Base-by-base conservation (phyloP, 1,140 invertebrate species). In the Anadara kagoshimensis region DNA sequence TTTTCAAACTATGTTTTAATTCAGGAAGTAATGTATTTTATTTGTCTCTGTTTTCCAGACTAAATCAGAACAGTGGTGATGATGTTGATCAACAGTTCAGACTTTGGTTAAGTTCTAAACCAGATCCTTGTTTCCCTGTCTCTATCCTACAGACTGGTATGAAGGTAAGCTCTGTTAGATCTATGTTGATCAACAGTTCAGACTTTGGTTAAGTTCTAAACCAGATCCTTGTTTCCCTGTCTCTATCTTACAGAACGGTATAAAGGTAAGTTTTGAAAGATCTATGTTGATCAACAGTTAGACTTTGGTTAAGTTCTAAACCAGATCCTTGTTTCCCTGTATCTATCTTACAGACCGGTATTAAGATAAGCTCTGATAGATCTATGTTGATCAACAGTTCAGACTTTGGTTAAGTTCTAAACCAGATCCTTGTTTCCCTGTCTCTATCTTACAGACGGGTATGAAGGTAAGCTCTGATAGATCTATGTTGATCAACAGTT, bases 401-500 rank as follows among this genome's bases (percentile, higher is more conserved):
- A 73, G 88, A 49, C 79, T 89, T 49, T 89, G 85, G 84, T 76
- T 89, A 26, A 88, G 87, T 72, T 88, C 86, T 22, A 87, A 88
- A 61, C 88, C 88, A 18, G 87, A 89, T 76, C 73, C 82, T 10
- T 78, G 69, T 56, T 89, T 89, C 66, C 87, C 87, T 22, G 77
- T 88, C 22, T 84, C 81, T 49, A 87, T 89, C 26, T 73, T 89
- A 54, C 87, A 89, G 69, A 82, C 78, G 26, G 87, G 87, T n/a
- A 79, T 88, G 68, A 89, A 89, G 80, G 87, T 89, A 68, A 36
- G 78, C n/a, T n/a, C n/a, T n/a, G n/a, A n/a, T n/a, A n/a, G n/a
- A n/a, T n/a, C n/a, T n/a, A 85, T 18, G 78, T 88, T 29, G 88
- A 89, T 75, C 86, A 84, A 22, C 85, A 89, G 73, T 89, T 89